Evolutionary conservation across 2,113 vertebrate species (phyloP).

Genomic region (Mesocricetus auratus): DNA sequence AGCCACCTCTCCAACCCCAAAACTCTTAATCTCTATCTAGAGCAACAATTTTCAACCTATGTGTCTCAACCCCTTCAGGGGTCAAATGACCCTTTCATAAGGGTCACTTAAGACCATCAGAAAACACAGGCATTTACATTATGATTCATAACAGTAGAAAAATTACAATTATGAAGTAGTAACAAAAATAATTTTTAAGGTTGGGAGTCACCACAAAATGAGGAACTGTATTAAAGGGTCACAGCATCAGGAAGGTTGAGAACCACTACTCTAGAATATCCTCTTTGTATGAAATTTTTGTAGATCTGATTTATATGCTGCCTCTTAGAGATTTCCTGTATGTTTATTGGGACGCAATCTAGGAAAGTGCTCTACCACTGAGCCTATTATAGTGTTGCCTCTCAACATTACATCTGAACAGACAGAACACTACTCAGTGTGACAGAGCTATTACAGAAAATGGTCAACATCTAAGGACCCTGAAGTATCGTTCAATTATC

Average conservation of each 20-base stretch:
- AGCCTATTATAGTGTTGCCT: neutral
- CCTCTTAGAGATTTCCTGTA: neutral
- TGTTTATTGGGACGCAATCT: constrained; percentile 27
- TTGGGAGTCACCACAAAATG: neutral
- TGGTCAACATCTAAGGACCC: neutral
- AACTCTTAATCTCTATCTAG: neutral
- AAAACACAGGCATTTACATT: neutral
- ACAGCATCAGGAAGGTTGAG: neutral
- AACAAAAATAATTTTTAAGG: neutral
- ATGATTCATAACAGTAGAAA: neutral
- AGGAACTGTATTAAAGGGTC: neutral
- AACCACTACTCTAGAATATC: neutral
- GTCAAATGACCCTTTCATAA: neutral
- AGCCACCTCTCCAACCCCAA: no score
- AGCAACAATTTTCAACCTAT: neutral
- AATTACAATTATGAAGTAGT: neutral
- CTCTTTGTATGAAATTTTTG: neutral
- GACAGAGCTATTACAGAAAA: neutral
- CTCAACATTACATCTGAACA: neutral
- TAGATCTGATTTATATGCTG: neutral
- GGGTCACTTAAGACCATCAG: neutral
- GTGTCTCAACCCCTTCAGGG: neutral
- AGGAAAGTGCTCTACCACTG: no score
- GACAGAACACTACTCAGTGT: neutral
- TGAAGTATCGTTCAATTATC: constrained; percentile 13